Evolutionary conservation across 2,113 vertebrate genomes (phyloP).

Genomic region (Tetrao urogallus): DNA sequence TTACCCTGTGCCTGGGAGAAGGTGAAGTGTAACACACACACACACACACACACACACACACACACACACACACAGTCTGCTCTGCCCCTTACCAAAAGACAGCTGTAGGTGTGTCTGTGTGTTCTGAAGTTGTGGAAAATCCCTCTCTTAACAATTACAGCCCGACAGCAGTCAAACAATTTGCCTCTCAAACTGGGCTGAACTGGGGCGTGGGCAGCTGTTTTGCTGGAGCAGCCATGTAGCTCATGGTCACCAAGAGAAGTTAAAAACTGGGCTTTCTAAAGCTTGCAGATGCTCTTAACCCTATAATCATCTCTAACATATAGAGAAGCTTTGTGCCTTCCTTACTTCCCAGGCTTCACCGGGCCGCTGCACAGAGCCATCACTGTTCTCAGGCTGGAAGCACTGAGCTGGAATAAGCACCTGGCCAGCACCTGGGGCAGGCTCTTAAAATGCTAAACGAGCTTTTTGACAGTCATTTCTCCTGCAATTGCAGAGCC

Average conservation of each 20-base stretch:
- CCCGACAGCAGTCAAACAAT: not conserved
- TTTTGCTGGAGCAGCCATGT: not conserved
- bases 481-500: not conserved
- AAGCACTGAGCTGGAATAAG: not conserved
- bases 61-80: not conserved
- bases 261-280: not conserved
- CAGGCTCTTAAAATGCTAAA: not conserved
- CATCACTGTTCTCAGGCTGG: not conserved
- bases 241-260: not conserved
- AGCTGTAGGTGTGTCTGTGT: not conserved
- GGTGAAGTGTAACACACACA: not conserved
- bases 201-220: not conserved
- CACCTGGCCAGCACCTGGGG: not conserved
- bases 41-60: not conserved
- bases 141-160: not conserved
- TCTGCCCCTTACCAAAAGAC: not conserved
- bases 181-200: not conserved
- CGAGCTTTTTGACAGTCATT: not conserved
- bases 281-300: not conserved
- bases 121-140: not conserved
- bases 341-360: not conserved
- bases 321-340: not conserved
- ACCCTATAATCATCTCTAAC: not conserved
- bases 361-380: not conserved
- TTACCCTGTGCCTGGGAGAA: not conserved